Evolutionary conservation across 2,888 invertebrate species (phyloP), one percentile per base, ranked within the genome.

Genomic region (Onthophagus sagittarius): DNA sequence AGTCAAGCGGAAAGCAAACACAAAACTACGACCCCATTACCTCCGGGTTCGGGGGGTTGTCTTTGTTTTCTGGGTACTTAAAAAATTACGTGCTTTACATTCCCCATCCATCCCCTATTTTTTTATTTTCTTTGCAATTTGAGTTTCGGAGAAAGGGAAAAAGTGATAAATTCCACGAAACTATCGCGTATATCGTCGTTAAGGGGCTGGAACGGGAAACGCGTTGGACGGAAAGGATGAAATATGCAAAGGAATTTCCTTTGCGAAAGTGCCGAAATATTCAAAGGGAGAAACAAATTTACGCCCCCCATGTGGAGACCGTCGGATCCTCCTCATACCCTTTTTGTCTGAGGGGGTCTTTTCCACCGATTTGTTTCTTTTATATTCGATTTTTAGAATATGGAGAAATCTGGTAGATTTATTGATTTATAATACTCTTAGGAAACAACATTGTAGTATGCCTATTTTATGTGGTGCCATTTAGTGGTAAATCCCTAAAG

Each of bases 201-300:
- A 23, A 13, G 67, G 67, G 67, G 39, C 9, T 53, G 39, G 39
- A 53, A 7, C 11, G 1, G 39, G 39, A 11, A 7, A 11, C 9
- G 67, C 67, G 23, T 5, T 2, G 1, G 67, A 31, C 63, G 15
- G 23, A n/a, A n/a, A 6, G 67, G n/a, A 67, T 67, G 32, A 67
- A 67, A 67, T 67, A 67, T 67, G 67, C 32, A 67, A 67, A 67
- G 67, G 67, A 67, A 67, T 67, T 67, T 67, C 67, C 67, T 67
- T 32, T 31, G 31, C 31, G 31, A 67, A 67, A 67, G 67, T 67
- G 67, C 31, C 67, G 67, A 67, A 67, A 67, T 67, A 67, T 67
- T 67, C 67, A 67, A 67, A 67, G 32, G 31, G 67, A 67, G 32
- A 67, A 67, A 67, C 67, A 67, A 67, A 67, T 67, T 67, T 67